phyloP scores from a whole-genome alignment of 2,113 vertebrate genomes.

The Chaenocephalus aceratus region DNA sequence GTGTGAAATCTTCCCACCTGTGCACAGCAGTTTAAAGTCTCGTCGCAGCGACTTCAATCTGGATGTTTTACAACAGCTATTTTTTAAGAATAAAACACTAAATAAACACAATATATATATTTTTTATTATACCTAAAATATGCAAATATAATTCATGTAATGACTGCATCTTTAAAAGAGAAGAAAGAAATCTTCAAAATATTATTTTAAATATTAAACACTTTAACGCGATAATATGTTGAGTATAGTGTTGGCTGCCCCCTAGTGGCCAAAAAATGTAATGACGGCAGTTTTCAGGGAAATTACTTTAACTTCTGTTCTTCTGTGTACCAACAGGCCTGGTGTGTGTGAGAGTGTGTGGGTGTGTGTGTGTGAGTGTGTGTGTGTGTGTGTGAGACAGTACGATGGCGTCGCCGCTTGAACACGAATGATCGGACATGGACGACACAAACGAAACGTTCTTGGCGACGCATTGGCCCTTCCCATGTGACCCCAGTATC shows the following conservation, averaged over 20 bases:
- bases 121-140: no score
- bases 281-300: background rate
- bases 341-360: no score
- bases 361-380: no score
- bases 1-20: constrained; percentile 47
- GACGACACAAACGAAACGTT: constrained; percentile 30
- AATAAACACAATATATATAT: no score
- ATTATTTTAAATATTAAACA: background rate
- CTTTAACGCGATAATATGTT: background rate
- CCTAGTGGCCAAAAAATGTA: background rate
- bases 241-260: background rate
- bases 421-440: constrained; percentile 61
- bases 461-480: no score
- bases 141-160: no score
- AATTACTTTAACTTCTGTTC: background rate
- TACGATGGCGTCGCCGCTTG: constrained; percentile 35
- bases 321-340: no score
- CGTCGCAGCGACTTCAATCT: background rate
- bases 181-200: no score
- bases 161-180: no score
- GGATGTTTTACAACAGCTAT: background rate
- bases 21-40: background rate
- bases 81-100: no score
- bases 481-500: no score
- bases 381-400: background rate